Base-by-base conservation (phyloP, 2,888 invertebrate genomes). In the Pheosia gnoma region DNA sequence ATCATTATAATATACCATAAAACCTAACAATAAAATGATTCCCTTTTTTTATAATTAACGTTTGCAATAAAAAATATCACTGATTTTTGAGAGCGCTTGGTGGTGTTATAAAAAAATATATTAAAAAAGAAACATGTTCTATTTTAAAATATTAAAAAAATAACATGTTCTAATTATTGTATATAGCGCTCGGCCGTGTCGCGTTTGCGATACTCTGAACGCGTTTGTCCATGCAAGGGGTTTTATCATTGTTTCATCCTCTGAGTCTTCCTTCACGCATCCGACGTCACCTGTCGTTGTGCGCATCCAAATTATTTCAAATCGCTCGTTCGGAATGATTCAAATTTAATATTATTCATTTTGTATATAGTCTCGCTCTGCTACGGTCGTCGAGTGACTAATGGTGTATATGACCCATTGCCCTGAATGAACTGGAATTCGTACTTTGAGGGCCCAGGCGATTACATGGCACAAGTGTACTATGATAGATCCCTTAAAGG, bases 181-280 rank as follows among this genome's bases (percentile, higher is more conserved):
- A 70, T 69, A 68, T 37, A 25, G 59, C 60, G 64, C 57, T 56
- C 67, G 62, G 52, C 59, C 65, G 62, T 62, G 63, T 11, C 39
- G 37, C 61, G 63, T 53, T 63, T 62, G 37, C 58, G 13, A 58
- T 56, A 76, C 67, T 74, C 62, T 59, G 61, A 64, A 63, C 63
- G 59, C 71, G 62, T 59, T 64, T 66, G 71, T 57, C 59, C 60
- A 59, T 55, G 68, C 75, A 68, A 55, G 63, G 68, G 77, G 65
- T 72, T 79, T 72, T 73, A 78, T 73, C 59, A 68, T 67, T 67
- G 63, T 62, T 59, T 67, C 58, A 25, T 25, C 25, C 25, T 25
- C 25, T 0, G 25, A 25, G 25, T 66, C 60, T 62, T 72, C 65
- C 25, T 39, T 56, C 13, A 75, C 70, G 70, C 71, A 73, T 66